A percentile compares a stretch with the other conserved stretches of the same genome.
phyloP scores from a whole-genome alignment of 2,797 vertebrate genomes.

The Mus minutoides region DNA sequence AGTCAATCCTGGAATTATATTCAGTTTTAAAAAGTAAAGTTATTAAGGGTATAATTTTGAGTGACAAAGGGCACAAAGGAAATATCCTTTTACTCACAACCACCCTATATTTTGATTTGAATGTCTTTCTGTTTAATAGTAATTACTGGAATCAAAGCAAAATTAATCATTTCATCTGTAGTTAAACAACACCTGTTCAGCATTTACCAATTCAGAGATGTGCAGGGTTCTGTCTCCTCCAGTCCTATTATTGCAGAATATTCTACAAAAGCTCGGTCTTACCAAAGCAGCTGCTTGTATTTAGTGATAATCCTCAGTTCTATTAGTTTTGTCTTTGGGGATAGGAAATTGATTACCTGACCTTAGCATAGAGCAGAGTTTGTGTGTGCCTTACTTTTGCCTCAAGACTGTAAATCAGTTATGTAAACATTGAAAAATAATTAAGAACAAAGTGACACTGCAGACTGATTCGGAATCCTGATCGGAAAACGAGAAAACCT shows the following conservation, averaged over 20 bases:
- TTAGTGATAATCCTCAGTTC: conserved; percentile 80
- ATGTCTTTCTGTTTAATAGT: conserved; percentile 55
- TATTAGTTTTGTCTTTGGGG: conserved; percentile 80
- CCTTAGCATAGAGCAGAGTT: conserved; percentile 74
- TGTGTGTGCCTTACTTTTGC: conserved; percentile 57
- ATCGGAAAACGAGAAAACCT: neutral
- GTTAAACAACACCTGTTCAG: conserved; percentile 61
- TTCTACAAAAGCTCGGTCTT: conserved; percentile 70
- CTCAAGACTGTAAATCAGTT: conserved; percentile 68
- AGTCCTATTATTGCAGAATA: conserved; percentile 69
- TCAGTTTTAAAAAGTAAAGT: conserved; percentile 8
- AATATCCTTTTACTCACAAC: neutral
- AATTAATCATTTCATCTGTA: conserved; percentile 71
- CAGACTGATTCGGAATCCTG: conserved; percentile 53
- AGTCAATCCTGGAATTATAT: neutral
- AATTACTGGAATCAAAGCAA: conserved; percentile 76
- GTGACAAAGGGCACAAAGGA: conserved; percentile 22
- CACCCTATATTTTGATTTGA: conserved; percentile 5
- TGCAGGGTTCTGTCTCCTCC: conserved; percentile 57
- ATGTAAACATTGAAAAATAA: conserved; percentile 73
- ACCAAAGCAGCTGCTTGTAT: conserved; percentile 77
- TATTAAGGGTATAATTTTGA: conserved; percentile 28
- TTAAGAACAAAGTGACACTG: conserved; percentile 47
- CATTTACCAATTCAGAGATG: conserved; percentile 64
- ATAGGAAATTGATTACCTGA: conserved; percentile 81